Conservation (phyloP, 2,113 vertebrate species). For the Triplophysa rosa region DNA sequence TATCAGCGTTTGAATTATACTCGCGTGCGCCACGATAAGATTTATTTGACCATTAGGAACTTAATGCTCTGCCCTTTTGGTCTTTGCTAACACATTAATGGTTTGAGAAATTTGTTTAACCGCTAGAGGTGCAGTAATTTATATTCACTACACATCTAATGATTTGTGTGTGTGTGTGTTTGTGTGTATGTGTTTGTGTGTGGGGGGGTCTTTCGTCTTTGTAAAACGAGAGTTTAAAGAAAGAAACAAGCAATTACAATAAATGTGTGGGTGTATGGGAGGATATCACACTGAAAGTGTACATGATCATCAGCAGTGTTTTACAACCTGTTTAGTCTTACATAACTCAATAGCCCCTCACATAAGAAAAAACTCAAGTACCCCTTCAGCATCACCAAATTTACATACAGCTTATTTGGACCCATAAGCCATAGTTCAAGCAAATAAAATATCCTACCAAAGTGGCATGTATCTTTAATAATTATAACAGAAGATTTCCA, state of each 20-base stretch:
- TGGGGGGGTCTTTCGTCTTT: not conserved
- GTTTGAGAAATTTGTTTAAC: constrained; percentile 33
- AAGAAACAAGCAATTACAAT: constrained; percentile 33
- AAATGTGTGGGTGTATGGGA: constrained; percentile 12
- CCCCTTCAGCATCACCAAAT: no score
- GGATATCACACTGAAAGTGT: not conserved
- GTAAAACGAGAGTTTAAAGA: constrained; percentile 5
- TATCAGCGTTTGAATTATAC: constrained; percentile 22
- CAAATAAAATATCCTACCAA: no score
- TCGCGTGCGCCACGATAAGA: constrained; percentile 4
- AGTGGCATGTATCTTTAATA: no score
- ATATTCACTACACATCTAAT: constrained; percentile 36
- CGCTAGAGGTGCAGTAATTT: constrained; percentile 35
- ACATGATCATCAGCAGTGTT: constrained; percentile 6
- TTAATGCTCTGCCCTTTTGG: constrained; percentile 40
- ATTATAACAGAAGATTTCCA: no score
- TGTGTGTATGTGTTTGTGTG: not conserved
- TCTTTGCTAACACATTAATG: constrained; percentile 40
- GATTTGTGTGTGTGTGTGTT: constrained; percentile 34
- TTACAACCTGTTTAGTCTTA: no score
- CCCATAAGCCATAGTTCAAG: no score
- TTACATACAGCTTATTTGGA: no score
- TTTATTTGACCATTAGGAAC: constrained; percentile 45
- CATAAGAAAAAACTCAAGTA: no score
- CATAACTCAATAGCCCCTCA: no score